Evolutionary conservation across 2,797 vertebrate species (phyloP), one percentile per base, ranked within the genome.

Genomic region (Fratercula arctica): DNA sequence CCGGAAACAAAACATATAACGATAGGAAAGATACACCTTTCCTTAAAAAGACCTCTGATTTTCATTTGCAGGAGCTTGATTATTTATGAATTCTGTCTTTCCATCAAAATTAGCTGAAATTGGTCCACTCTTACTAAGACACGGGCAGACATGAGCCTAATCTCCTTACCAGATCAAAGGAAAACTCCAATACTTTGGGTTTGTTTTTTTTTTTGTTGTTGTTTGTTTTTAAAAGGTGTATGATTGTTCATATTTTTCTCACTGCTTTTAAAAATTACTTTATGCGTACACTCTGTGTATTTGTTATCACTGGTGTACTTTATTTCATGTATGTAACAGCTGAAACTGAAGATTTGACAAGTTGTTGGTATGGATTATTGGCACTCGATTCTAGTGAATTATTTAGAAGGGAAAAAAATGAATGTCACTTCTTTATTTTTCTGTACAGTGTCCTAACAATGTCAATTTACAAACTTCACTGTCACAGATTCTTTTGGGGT

Each of bases 151-250:
- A 18, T 11, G 7, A 80, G 13, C 18, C 35, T 68, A n/a, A 60
- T 74, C 24, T 76, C 18, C 17, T 50, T 51, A 73, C 13, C 12
- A 50, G 11, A 57, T 25, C 28, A 70, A 70, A 51, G 41, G 39
- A 72, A 64, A 78, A n/a, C 7, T 26, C 9, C 25, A 50, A 7
- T 26, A 8, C 8, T 63, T 21, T 51, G 37, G 4, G 6, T 13
- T 6, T 29, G 7, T 9, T 18, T 5, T 8, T 6, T 7, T n/a
- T 54, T 13, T 9, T n/a, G 10, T 41, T 43, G 1, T n/a, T 45
- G 35, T 14, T 6, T 6, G 35, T 25, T 41, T 4, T 13, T 23
- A 46, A 16, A 53, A 54, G 16, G 9, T 53, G 1, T 23, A 31
- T 23, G 24, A 21, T 29, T 60, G 4, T 45, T 80, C 7, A 24